Percentiles rank a stretch among this genome's conserved stretches.
phyloP scores from a whole-genome alignment of 1,140 invertebrate genomes.

The Zophobas morio region DNA sequence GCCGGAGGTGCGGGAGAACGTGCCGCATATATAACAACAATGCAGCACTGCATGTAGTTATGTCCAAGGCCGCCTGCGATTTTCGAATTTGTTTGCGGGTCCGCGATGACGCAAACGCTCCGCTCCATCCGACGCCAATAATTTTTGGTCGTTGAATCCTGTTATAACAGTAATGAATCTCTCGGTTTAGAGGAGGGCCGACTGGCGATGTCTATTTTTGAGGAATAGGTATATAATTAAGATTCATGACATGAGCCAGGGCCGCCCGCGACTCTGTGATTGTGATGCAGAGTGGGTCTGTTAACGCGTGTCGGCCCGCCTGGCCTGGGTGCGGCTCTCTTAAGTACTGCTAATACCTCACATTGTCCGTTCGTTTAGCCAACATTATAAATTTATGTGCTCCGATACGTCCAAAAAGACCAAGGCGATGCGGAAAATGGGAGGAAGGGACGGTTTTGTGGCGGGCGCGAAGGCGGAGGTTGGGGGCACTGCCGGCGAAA shows the following conservation, averaged over 20 bases:
- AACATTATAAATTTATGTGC: constrained; percentile 57
- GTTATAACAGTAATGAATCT: constrained; percentile 42
- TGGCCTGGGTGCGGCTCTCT: constrained; percentile 57
- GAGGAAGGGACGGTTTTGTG: no score
- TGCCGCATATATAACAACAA: constrained; percentile 32
- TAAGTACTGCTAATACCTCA: constrained; percentile 61
- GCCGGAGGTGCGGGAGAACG: constrained; percentile 40
- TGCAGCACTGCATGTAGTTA: constrained; percentile 29
- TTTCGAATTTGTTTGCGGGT: not conserved
- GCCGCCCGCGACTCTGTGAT: constrained; percentile 58
- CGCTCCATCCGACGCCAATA: constrained; percentile 9
- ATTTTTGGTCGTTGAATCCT: constrained; percentile 31
- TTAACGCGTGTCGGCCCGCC: constrained; percentile 61
- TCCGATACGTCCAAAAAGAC: constrained; percentile 7
- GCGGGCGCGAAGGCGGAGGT: no score
- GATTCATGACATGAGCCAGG: constrained; percentile 49
- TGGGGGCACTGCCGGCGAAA: not conserved
- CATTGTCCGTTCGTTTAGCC: constrained; percentile 55
- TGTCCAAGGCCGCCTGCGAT: constrained; percentile 17
- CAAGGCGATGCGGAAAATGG: not conserved
- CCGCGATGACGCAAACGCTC: constrained; percentile 11
- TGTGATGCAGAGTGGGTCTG: constrained; percentile 58
- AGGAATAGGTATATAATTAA: constrained; percentile 50
- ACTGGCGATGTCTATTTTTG: constrained; percentile 47
- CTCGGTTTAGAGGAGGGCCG: constrained; percentile 23